These are phyloP conservation scores for Marronus borbonicus DNA, from an alignment of 2,888 invertebrate species.

Conservation along the genomic window DNA sequence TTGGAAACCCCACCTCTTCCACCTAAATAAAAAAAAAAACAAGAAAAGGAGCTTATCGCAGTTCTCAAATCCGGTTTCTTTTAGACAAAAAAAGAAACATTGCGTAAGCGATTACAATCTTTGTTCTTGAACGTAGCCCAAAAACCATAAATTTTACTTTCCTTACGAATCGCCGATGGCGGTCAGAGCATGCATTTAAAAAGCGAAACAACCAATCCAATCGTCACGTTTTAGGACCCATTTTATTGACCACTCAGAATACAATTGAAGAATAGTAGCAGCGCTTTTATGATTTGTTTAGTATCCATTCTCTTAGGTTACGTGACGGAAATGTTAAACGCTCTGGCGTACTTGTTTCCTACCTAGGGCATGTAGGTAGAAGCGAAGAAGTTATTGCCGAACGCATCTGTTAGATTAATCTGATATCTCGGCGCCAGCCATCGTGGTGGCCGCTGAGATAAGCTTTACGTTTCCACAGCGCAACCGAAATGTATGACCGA, in stretches of 20 bases:
- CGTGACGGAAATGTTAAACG: conserved; percentile 43
- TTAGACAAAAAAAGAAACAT: conserved; percentile 24
- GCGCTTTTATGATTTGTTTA: conserved; percentile 44
- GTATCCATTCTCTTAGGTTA: conserved; percentile 34
- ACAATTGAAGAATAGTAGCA: conserved; percentile 35
- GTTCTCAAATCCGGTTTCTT: neutral
- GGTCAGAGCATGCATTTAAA: neutral
- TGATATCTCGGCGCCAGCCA: conserved; percentile 50
- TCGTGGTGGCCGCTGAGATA: conserved; percentile 31
- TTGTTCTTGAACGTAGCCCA: conserved; percentile 16
- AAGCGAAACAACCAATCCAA: conserved; percentile 22
- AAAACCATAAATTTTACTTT: conserved; percentile 22
- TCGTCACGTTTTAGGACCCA: conserved; percentile 31
- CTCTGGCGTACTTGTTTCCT: conserved; percentile 17
- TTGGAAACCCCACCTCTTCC: neutral
- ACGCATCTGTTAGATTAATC: conserved; percentile 50
- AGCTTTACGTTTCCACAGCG: conserved; percentile 34
- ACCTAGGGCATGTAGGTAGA: conserved; percentile 3
- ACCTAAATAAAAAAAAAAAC: neutral
- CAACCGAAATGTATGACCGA: conserved; percentile 31
- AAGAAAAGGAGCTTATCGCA: conserved; percentile 6
- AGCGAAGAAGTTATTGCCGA: conserved; percentile 44
- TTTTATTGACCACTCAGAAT: conserved; percentile 34
- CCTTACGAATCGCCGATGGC: conserved; percentile 19
- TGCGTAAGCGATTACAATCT: conserved; percentile 24